Evolutionary conservation across 2,113 vertebrate genomes (phyloP).

Genomic region (Cololabis saira): DNA sequence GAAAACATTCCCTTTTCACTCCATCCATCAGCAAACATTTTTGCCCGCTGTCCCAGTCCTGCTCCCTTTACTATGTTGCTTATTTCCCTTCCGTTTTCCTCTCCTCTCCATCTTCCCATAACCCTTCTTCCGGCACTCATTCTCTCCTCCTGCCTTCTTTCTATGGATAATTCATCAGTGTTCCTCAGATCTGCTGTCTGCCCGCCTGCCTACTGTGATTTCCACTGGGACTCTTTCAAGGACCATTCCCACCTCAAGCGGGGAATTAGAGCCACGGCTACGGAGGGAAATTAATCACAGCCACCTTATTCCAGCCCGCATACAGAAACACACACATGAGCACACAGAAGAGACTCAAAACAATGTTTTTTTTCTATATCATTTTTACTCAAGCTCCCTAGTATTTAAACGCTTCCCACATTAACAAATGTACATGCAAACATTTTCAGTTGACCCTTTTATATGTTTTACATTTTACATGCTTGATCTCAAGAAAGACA

Average conservation of each 20-base stretch:
- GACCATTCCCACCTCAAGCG: conserved; percentile 73
- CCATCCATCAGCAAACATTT: conserved; percentile 17
- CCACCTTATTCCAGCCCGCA: conserved; percentile 54
- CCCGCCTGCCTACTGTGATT: conserved; percentile 77
- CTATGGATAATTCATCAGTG: conserved; percentile 79
- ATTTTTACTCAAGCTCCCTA: conserved; percentile 5
- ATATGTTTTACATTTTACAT: neutral
- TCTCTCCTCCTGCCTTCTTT: conserved; percentile 16
- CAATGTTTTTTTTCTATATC: conserved; percentile 12
- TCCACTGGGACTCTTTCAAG: conserved; percentile 80
- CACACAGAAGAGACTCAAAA: conserved; percentile 4
- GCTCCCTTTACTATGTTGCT: neutral
- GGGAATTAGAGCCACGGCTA: conserved; percentile 77
- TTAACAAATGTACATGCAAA: neutral
- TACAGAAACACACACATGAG: conserved; percentile 30
- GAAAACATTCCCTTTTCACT: conserved; percentile 18
- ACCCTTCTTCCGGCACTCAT: conserved; percentile 6
- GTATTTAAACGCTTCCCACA: conserved; percentile 1
- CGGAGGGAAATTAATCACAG: conserved; percentile 79
- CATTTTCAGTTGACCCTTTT: neutral
- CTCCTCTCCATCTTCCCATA: neutral
- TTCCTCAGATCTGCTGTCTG: conserved; percentile 71
- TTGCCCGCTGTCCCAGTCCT: neutral
- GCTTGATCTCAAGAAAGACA: conserved; percentile 6
- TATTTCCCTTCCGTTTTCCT: conserved; percentile 1